Conservation (phyloP, 2,888 invertebrate species). For the Tetheella fluctuosa region DNA sequence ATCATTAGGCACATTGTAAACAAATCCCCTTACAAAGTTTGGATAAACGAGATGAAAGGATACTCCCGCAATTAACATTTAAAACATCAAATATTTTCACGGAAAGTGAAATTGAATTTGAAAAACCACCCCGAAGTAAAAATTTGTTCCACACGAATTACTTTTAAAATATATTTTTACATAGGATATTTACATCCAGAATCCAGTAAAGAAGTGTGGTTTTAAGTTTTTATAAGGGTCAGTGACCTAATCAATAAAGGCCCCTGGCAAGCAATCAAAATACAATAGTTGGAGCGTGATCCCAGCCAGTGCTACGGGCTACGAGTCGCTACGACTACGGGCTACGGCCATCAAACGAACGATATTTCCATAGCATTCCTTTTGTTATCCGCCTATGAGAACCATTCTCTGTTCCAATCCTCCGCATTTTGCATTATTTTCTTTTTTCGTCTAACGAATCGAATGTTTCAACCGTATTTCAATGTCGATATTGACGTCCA, state of each 20-base stretch:
- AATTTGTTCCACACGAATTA: slow-evolving; percentile 22
- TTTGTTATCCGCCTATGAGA: slow-evolving; percentile 77
- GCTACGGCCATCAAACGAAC: slow-evolving; percentile 65
- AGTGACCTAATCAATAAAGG: slow-evolving; percentile 50
- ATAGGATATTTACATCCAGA: too few species aligned
- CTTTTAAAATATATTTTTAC: too few species aligned
- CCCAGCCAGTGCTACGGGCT: slow-evolving; percentile 45
- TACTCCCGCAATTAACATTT: slow-evolving; percentile 58
- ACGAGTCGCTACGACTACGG: slow-evolving; percentile 47
- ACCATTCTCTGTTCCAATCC: slow-evolving; percentile 69
- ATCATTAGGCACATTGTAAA: slow-evolving; percentile 65
- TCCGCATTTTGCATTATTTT: slow-evolving; percentile 75
- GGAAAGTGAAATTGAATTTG: slow-evolving; percentile 46
- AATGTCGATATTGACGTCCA: slow-evolving; percentile 57
- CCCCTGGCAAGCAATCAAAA: slow-evolving; percentile 65
- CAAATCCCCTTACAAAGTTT: slow-evolving; percentile 61
- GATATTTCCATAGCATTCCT: slow-evolving; percentile 72
- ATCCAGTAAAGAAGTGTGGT: background rate
- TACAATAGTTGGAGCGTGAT: slow-evolving; percentile 56
- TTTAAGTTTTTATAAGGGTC: slow-evolving; percentile 20
- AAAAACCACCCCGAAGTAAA: slow-evolving; percentile 24
- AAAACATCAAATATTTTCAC: slow-evolving; percentile 45
- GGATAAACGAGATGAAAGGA: slow-evolving; percentile 60
- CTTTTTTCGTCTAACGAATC: slow-evolving; percentile 78
- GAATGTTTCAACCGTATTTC: slow-evolving; percentile 71